Percentiles rank a stretch among this genome's conserved stretches.
These are phyloP conservation scores for Herpetotheres cachinnans DNA, from an alignment of 2,113 vertebrate species.

Conservation along the genomic window DNA sequence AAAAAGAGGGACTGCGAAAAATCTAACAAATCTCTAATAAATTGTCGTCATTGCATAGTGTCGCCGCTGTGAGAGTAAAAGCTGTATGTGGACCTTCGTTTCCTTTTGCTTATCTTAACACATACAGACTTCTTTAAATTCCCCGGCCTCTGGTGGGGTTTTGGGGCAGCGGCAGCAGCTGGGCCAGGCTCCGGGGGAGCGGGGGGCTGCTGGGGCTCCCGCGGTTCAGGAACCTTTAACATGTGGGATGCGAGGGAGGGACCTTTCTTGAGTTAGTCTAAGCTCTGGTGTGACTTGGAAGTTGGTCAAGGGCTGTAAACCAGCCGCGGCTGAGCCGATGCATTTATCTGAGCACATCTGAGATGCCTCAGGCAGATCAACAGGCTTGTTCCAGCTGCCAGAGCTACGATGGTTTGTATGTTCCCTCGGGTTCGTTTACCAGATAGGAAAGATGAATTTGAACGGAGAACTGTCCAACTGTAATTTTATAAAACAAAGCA, in stretches of 20 bases:
- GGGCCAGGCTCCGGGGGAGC: no score
- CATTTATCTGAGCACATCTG: background rate
- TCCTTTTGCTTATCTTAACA: background rate
- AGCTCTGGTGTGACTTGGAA: background rate
- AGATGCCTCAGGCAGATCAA: background rate
- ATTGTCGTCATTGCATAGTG: rapidly evolving
- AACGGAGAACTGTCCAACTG: background rate
- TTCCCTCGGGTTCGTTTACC: background rate
- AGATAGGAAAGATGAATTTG: background rate
- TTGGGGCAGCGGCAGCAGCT: no score
- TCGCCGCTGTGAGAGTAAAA: background rate
- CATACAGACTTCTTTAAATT: no score
- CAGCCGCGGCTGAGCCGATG: background rate
- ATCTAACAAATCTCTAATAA: background rate
- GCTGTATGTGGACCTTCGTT: background rate
- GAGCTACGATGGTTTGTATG: no score
- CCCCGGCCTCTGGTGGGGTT: background rate
- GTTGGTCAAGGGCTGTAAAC: background rate
- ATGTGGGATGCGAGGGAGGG: background rate
- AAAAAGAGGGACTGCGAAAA: background rate
- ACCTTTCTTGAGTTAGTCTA: no score
- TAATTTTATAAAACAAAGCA: no score
- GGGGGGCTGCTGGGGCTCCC: background rate
- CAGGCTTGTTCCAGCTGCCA: background rate
- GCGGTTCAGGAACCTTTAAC: no score